A percentile compares a stretch with the other conserved stretches of the same genome.
These are phyloP conservation scores for Calyptomena viridis DNA, from an alignment of 2,113 vertebrate species.

Conservation along the genomic window DNA sequence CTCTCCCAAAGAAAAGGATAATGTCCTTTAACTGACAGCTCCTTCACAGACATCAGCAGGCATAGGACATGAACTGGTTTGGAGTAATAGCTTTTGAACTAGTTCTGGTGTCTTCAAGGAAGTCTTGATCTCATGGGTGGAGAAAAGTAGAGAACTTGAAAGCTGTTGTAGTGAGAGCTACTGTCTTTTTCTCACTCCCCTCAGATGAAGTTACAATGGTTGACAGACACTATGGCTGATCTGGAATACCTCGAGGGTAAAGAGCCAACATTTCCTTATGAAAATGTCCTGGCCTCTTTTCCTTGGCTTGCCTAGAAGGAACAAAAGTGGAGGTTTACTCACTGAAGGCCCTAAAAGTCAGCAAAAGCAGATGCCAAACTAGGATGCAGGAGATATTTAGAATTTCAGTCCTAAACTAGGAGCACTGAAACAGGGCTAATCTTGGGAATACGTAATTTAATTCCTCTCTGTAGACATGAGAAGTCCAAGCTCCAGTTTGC, in stretches of 20 bases:
- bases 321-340: background rate
- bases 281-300: background rate
- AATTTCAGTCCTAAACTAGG: background rate
- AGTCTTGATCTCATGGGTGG: background rate
- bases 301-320: background rate
- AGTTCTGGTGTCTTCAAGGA: background rate
- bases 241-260: background rate
- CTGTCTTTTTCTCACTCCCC: background rate
- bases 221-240: background rate
- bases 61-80: background rate
- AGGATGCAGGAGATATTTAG: background rate
- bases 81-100: background rate
- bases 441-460: background rate
- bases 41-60: background rate
- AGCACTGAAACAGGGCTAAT: background rate
- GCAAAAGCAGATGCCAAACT: background rate
- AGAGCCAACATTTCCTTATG: background rate
- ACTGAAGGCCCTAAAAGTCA: background rate
- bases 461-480: background rate
- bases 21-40: background rate
- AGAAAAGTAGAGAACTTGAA: background rate
- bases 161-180: background rate
- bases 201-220: background rate
- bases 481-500: background rate
- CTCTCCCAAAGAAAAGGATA: background rate